A percentile compares a stretch with the other conserved stretches of the same genome.
Evolutionary conservation across 2,113 vertebrate species (phyloP).

Genomic region (Hyperopisus bebe): DNA sequence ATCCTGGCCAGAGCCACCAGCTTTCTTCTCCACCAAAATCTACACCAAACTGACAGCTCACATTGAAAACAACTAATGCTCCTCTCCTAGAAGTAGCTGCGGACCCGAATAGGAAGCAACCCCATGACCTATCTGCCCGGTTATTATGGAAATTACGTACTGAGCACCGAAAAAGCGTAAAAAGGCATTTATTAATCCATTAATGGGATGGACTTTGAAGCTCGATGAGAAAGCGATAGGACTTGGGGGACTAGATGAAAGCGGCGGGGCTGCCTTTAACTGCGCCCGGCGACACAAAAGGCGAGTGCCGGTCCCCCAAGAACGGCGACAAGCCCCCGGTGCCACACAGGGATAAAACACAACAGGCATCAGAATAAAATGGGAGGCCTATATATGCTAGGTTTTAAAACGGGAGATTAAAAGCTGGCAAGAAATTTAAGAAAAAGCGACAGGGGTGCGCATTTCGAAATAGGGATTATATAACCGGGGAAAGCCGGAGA

Average conservation of each 20-base stretch:
- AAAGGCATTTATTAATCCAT: not conserved
- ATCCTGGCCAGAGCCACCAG: not conserved
- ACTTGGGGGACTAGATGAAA: not conserved
- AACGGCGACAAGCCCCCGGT: not conserved
- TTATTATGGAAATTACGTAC: not conserved
- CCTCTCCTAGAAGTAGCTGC: not conserved
- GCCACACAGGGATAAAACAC: not conserved
- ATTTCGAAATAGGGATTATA: constrained; percentile 1
- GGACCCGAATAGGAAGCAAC: not conserved
- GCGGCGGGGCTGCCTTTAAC: not conserved
- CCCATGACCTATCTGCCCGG: not conserved
- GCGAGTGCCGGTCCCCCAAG: not conserved
- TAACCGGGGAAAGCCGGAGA: not conserved
- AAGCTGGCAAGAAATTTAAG: not conserved
- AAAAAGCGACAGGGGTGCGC: not conserved
- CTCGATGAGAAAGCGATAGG: not conserved
- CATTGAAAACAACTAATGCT: not conserved
- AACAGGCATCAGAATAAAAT: not conserved
- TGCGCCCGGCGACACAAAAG: not conserved
- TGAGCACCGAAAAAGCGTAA: not conserved
- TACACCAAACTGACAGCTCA: not conserved
- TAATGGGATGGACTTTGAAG: not conserved
- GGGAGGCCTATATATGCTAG: not conserved
- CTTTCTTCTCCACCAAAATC: not conserved
- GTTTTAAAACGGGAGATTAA: not conserved